Conservation (phyloP, 2,888 invertebrate species). For the Chymomyza fuscimana region DNA sequence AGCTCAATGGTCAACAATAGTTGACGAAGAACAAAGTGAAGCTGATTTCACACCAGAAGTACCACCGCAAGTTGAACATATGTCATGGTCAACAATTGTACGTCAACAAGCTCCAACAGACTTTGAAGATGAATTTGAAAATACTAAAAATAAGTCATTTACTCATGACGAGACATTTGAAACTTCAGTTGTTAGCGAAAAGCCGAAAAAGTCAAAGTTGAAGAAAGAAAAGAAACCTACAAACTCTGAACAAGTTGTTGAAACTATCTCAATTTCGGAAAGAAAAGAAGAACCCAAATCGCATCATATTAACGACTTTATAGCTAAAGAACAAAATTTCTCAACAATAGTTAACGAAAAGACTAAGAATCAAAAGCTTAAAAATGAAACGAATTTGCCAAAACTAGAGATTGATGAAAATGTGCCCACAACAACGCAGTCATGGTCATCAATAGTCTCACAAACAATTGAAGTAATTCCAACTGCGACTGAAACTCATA, state of each 20-base stretch:
- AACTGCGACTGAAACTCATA: background rate
- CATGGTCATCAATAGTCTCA: slow-evolving; percentile 45
- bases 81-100: slow-evolving; percentile 8
- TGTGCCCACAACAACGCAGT: slow-evolving; percentile 9
- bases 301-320: slow-evolving; percentile 26
- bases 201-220: background rate
- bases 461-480: slow-evolving; percentile 13
- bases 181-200: background rate
- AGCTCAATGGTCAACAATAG: slow-evolving; percentile 54
- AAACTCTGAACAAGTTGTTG: background rate
- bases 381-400: slow-evolving; percentile 27
- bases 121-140: background rate
- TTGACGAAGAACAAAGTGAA: slow-evolving; percentile 4
- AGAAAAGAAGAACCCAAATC: slow-evolving; percentile 6
- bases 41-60: background rate
- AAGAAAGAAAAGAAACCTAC: slow-evolving; percentile 2
- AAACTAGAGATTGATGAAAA: background rate
- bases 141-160: background rate
- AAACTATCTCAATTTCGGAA: slow-evolving; percentile 8
- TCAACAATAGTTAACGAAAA: slow-evolving; percentile 38
- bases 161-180: background rate
- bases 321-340: slow-evolving; percentile 39
- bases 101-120: slow-evolving; percentile 24
- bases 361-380: slow-evolving; percentile 29
- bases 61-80: background rate